These are phyloP conservation scores for Venustaconcha ellipsiformis DNA, from an alignment of 1,140 invertebrate genomes.

Conservation along the genomic window DNA sequence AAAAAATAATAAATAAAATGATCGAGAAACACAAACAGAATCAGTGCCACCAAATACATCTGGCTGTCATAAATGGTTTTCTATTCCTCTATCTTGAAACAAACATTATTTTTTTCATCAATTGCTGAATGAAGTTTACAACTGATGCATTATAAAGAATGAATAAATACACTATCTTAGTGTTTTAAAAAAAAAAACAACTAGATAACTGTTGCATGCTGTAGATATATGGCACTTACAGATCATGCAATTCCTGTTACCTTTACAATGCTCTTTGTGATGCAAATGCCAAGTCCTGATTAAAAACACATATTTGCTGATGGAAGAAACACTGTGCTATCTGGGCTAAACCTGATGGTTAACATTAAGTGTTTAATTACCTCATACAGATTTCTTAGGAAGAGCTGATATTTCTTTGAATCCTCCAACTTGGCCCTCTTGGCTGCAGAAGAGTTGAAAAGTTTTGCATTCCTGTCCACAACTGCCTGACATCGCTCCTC, in stretches of 20 bases:
- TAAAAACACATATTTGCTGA: not conserved
- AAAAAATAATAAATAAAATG: not conserved
- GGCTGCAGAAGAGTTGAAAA: constrained; percentile 84
- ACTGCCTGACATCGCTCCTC: constrained; percentile 85
- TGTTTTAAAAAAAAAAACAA: too few species aligned
- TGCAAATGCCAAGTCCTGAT: not conserved
- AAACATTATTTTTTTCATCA: too few species aligned
- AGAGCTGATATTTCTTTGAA: constrained; percentile 94
- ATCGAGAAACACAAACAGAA: not conserved
- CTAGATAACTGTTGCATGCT: too few species aligned
- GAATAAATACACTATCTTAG: too few species aligned
- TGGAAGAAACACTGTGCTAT: not conserved
- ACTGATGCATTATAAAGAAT: too few species aligned
- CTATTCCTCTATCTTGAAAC: too few species aligned
- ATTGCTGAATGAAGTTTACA: too few species aligned
- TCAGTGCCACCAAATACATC: not conserved
- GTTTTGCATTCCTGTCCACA: constrained; percentile 84
- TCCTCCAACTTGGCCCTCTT: constrained; percentile 88
- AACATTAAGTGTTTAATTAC: constrained; percentile 70
- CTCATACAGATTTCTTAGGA: constrained; percentile 97
- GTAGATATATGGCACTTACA: too few species aligned
- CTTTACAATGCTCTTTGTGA: not conserved
- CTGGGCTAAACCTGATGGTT: not conserved
- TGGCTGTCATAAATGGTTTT: too few species aligned
- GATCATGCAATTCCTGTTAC: not conserved